Evolutionary conservation across 2,113 vertebrate genomes (phyloP).

Genomic region (Nesogale talazaci): DNA sequence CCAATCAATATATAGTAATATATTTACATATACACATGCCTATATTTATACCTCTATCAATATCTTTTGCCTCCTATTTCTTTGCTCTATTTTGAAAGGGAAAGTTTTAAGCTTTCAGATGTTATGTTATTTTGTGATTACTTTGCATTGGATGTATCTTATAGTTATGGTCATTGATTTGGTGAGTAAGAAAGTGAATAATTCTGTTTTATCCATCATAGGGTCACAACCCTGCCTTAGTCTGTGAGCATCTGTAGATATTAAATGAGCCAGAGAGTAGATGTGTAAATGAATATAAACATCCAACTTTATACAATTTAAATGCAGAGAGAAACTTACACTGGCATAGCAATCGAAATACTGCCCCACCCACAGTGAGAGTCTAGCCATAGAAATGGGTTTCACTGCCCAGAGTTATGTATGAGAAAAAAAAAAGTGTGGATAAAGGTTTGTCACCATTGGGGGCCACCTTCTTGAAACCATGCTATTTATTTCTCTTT

Average conservation of each 20-base stretch:
- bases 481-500: too few species aligned
- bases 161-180: neutral
- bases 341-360: rapidly evolving
- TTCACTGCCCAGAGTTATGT: neutral
- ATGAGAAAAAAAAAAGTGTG: neutral
- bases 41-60: too few species aligned
- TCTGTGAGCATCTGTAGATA: neutral
- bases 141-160: neutral
- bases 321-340: neutral
- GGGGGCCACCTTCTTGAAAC: too few species aligned
- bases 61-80: too few species aligned
- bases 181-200: neutral
- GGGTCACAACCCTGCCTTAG: neutral
- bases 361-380: neutral
- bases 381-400: neutral
- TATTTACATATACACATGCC: too few species aligned
- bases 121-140: neutral
- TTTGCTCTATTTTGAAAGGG: too few species aligned
- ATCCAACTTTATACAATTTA: neutral
- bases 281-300: neutral
- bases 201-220: neutral
- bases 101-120: neutral
- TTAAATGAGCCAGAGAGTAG: neutral
- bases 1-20: too few species aligned
- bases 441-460: neutral